Conservation (phyloP, 2,113 vertebrate genomes). For the Equus quagga region DNA sequence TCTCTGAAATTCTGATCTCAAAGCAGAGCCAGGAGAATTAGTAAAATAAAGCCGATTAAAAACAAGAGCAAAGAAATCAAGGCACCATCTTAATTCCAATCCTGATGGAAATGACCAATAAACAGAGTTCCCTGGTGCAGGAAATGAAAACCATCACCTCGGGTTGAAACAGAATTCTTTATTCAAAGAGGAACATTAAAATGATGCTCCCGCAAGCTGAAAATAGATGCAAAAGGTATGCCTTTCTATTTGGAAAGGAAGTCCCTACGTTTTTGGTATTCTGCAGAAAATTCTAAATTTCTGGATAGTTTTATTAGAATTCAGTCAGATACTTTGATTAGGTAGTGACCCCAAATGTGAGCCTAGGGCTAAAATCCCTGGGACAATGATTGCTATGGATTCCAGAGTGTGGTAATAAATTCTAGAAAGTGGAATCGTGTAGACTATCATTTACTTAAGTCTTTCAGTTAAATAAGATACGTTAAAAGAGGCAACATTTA, state of each 20-base stretch:
- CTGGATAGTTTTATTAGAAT: background rate
- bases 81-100: background rate
- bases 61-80: slow-evolving; percentile 7
- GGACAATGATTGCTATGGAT: background rate
- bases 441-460: background rate
- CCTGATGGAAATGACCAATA: background rate
- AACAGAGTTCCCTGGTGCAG: background rate
- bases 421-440: background rate
- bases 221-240: background rate
- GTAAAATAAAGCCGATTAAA: background rate
- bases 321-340: background rate
- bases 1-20: background rate
- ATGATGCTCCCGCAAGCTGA: background rate
- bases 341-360: background rate
- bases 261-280: background rate
- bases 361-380: background rate
- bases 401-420: background rate
- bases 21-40: background rate
- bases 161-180: background rate
- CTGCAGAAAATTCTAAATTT: slow-evolving; percentile 10
- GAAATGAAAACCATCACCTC: background rate
- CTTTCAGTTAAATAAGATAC: background rate
- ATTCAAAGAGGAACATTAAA: background rate
- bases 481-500: background rate
- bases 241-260: background rate